phyloP scores from a whole-genome alignment of 64 coral and sea anemone genomes.

The Pachyseris speciosa region DNA sequence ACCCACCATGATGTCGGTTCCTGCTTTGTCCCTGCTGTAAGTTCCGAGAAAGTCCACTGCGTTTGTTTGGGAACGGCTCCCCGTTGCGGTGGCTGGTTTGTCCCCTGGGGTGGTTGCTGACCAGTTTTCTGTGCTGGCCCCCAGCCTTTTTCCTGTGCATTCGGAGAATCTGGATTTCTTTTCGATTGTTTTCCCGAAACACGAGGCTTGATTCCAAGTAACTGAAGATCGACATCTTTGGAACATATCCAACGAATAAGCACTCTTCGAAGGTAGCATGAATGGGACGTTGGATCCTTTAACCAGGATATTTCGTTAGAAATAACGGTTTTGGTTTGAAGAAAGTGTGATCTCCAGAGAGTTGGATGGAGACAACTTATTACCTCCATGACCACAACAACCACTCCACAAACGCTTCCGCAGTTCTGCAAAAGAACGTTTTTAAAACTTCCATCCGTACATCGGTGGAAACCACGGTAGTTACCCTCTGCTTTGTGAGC shows the following conservation, averaged over 20 bases:
- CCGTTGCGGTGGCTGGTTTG: not conserved
- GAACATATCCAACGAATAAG: slow-evolving; percentile 11
- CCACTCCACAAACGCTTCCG: slow-evolving; percentile 17
- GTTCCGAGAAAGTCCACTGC: no score
- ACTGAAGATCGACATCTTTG: slow-evolving; percentile 1
- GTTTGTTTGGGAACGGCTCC: no score
- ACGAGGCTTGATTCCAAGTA: slow-evolving; percentile 41
- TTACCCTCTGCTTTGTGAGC: slow-evolving; percentile 8
- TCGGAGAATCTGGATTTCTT: no score
- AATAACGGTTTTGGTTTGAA: not conserved
- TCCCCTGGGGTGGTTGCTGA: no score
- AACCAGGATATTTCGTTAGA: slow-evolving; percentile 1
- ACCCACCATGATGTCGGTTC: no score
- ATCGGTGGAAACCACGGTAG: not conserved
- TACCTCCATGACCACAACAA: slow-evolving; percentile 8
- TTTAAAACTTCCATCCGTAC: not conserved
- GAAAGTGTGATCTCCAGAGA: slow-evolving; percentile 23
- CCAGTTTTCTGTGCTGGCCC: no score
- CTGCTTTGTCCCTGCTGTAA: no score
- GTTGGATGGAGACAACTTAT: not conserved
- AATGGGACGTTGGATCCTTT: slow-evolving; percentile 12
- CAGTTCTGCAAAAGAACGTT: slow-evolving; percentile 1
- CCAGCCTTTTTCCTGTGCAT: no score
- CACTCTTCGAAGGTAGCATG: slow-evolving; percentile 8
- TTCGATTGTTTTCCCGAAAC: no score